Evolutionary conservation across 1,140 invertebrate genomes (phyloP), one percentile per base, ranked within the genome.

Genomic region (Amyelois transitella): DNA sequence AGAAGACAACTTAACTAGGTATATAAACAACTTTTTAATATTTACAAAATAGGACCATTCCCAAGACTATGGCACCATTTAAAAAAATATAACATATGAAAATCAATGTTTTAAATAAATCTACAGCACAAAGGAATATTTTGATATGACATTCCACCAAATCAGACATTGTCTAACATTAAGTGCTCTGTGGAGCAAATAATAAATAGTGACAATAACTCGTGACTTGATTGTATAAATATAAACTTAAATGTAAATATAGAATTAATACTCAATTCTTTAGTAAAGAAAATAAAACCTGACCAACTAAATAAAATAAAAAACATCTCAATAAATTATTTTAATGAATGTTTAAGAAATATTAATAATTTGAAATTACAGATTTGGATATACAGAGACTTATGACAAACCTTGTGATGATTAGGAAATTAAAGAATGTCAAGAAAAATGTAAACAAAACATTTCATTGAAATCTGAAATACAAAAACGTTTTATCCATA

Each of bases 141-240:
- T 20, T 25, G 12, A 24, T 49, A n/a, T 24, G 60, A 72, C 62
- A 56, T 60, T 71, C 66, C 75, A 79, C 71, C 71, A 81, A 55
- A 64, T 61, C 70, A 71, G 78, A 84, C 78, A 84, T 81, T 73
- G 71, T 77, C 73, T 70, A 52, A 68, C 45, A 77, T 44, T 14
- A 38, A 38, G 32, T 3, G 17, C 32, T 1, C n/a, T 38, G 12
- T 38, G 32, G 10, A 32, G 28, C 10, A 32, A 44, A 22, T 4
- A 47, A 1, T 53, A 12, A 32, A 49, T 43, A 43, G 47, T 21
- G 1, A n/a, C n/a, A 8, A 20, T 43, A 17, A 43, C 25, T 51
- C 45, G n/a, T 20, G 19, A 2, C 38, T 12, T 14, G 43, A 55
- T 55, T 55, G 32, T 18, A 32, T 38, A 51, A 49, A 43, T 51